Percentiles rank a stretch among this genome's conserved stretches.
These are phyloP conservation scores for Pogonophryne albipinna DNA, from an alignment of 2,797 vertebrate species.

Conservation along the genomic window DNA sequence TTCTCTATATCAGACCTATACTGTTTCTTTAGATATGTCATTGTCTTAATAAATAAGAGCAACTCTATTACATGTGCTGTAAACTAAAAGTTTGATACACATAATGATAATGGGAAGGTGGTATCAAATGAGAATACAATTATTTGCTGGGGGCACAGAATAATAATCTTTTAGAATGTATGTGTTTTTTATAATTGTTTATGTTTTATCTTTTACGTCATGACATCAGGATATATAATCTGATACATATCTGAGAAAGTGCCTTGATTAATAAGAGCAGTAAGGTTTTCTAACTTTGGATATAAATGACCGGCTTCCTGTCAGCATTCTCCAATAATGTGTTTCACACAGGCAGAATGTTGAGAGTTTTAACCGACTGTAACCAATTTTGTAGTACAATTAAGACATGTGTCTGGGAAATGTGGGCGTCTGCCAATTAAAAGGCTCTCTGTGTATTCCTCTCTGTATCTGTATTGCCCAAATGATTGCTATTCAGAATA, in stretches of 20 bases:
- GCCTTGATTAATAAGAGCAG: background rate
- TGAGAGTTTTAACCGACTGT: constrained; percentile 29
- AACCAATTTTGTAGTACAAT: constrained; percentile 21
- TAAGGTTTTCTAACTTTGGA: background rate
- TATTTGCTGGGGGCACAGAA: background rate
- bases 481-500: constrained; percentile 75
- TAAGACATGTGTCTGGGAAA: constrained; percentile 30
- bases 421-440: constrained; percentile 52
- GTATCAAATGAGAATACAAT: background rate
- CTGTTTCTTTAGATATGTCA: no score
- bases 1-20: background rate
- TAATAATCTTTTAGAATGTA: background rate
- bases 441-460: constrained; percentile 18
- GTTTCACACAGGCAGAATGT: constrained; percentile 1
- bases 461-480: constrained; percentile 34
- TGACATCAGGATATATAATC: background rate
- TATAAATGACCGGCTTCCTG: background rate
- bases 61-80: background rate
- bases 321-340: background rate
- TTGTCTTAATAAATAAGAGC: background rate
- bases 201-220: constrained; percentile 3
- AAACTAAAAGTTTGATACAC: background rate
- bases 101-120: background rate
- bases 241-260: constrained; percentile 10
- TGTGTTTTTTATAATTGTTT: background rate